Evolutionary conservation across 2,797 vertebrate genomes (phyloP).

Genomic region (Poecile montanus): DNA sequence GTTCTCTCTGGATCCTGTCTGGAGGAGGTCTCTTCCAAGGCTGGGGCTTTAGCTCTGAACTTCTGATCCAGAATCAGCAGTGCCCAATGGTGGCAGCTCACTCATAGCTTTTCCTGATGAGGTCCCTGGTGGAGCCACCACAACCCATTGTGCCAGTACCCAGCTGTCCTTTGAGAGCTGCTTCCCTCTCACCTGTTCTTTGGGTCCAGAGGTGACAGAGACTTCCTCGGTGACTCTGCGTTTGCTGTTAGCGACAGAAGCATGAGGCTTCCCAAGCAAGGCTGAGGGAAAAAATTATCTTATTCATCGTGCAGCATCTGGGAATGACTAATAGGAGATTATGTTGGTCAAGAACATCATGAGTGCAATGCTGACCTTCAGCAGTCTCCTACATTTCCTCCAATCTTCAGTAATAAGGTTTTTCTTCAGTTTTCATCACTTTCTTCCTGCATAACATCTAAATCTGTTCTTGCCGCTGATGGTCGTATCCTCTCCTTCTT

Average conservation of each 20-base stretch:
- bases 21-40: neutral
- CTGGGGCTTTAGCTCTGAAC: neutral
- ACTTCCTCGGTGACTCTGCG: accelerated
- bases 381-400: neutral
- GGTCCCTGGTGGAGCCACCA: neutral
- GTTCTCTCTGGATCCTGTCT: neutral
- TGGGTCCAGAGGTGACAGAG: accelerated
- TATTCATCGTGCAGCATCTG: accelerated
- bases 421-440: neutral
- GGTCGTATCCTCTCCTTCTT: accelerated
- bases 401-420: accelerated
- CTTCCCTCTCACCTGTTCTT: neutral
- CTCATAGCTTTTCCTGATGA: neutral
- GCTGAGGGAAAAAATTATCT: accelerated
- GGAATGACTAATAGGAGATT: neutral
- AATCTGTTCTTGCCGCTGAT: accelerated
- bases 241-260: neutral
- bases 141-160: neutral
- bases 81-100: accelerated
- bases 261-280: neutral
- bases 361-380: neutral
- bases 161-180: neutral
- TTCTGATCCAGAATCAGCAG: neutral
- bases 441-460: neutral
- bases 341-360: accelerated